Conservation (phyloP, 2,113 vertebrate genomes). For the Channa argus region DNA sequence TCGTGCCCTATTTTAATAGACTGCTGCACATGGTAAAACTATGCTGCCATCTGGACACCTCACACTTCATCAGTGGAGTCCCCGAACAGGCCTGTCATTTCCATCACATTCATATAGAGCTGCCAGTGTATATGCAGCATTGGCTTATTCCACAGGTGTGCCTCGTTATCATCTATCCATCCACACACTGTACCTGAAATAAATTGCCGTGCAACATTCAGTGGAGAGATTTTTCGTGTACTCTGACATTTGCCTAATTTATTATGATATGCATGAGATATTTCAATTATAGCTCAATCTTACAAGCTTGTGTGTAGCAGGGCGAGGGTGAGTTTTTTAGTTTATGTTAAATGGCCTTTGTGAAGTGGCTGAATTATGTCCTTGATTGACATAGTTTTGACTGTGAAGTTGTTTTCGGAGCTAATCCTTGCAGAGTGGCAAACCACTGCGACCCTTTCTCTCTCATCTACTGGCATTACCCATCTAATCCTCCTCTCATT, state of each 20-base stretch:
- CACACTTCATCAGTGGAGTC: conserved; percentile 36
- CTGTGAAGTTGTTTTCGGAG: conserved; percentile 76
- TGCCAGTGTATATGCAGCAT: conserved; percentile 11
- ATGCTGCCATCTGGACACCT: conserved; percentile 69
- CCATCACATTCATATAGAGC: conserved; percentile 17
- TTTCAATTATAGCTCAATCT: conserved; percentile 1
- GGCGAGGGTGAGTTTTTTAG: not conserved
- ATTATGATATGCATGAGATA: not conserved
- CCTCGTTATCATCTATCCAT: conserved; percentile 11
- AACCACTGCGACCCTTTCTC: conserved; percentile 77
- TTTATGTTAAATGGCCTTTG: conserved; percentile 14
- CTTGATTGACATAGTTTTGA: conserved; percentile 71
- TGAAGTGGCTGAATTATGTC: conserved; percentile 47
- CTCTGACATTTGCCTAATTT: not conserved
- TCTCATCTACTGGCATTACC: conserved; percentile 86
- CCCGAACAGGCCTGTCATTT: conserved; percentile 41
- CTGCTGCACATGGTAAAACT: conserved; percentile 43
- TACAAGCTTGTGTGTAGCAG: conserved; percentile 7
- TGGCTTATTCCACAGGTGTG: conserved; percentile 68
- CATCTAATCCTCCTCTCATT: conserved; percentile 86
- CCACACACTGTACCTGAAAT: conserved; percentile 5
- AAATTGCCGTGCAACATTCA: not conserved
- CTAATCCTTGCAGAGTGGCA: conserved; percentile 86
- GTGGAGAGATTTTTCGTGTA: no score
- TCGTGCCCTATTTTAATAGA: conserved; percentile 59